Percentiles rank a stretch among this genome's conserved stretches.
Evolutionary conservation across 30 jellyfish, hydroid and myxozoan species (phyloP).

Genomic region (Hydractinia symbiolongicarpus): DNA sequence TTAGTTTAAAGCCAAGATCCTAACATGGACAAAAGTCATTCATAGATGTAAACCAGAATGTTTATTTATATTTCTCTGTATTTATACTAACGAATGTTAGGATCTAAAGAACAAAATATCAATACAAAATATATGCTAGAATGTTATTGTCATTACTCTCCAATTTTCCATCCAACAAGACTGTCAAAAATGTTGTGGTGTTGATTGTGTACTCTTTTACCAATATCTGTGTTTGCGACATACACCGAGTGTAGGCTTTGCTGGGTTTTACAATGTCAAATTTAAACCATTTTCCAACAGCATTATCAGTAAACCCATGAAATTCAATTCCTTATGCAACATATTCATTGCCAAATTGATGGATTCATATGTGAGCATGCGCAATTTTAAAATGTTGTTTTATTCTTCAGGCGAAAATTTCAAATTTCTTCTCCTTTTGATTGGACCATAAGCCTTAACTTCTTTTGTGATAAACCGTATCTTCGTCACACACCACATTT

Average conservation of each 20-base stretch:
- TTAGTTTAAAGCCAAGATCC: no score
- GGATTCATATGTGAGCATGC: conserved; percentile 8
- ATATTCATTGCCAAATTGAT: conserved; percentile 9
- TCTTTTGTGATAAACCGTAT: no score
- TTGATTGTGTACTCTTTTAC: neutral
- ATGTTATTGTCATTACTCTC: no score
- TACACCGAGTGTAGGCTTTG: conserved; percentile 31
- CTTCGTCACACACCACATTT: no score
- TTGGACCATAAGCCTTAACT: no score
- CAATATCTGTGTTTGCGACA: conserved; percentile 13
- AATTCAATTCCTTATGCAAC: neutral
- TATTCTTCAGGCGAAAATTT: neutral
- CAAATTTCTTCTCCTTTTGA: neutral
- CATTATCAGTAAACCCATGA: conserved; percentile 4
- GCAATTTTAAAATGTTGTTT: neutral
- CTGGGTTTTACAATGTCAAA: neutral
- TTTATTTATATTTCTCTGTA: no score
- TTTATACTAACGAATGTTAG: no score
- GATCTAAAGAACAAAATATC: no score
- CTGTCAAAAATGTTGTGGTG: conserved; percentile 24
- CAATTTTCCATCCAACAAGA: no score
- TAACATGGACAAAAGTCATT: no score
- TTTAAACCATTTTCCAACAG: neutral
- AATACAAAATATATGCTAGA: no score
- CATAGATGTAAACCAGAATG: no score